A percentile compares a stretch with the other conserved stretches of the same genome.
Conservation (phyloP, 92 coral and sea anemone species). For the Zoanthus sansibaricus region DNA sequence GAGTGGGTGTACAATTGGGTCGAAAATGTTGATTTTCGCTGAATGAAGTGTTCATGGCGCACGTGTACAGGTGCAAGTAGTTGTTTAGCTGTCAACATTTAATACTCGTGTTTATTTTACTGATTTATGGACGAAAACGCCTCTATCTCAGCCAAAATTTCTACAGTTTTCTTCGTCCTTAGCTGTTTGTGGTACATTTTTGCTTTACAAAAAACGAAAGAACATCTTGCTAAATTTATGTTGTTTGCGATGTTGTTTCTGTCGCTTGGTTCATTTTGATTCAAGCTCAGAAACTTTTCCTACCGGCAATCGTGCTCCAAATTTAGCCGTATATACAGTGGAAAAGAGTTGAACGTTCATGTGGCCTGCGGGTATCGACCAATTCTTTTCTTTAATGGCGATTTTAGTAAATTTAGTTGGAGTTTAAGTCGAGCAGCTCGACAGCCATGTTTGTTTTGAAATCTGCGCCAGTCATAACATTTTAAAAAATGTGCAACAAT, state of each 20-base stretch:
- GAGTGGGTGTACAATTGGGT: slow-evolving; percentile 41
- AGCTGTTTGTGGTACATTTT: slow-evolving; percentile 20
- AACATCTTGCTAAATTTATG: slow-evolving; percentile 37
- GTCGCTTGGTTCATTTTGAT: slow-evolving; percentile 23
- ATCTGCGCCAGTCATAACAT: slow-evolving; percentile 2
- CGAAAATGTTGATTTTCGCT: slow-evolving; percentile 33
- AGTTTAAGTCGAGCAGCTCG: slow-evolving; percentile 1
- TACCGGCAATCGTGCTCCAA: slow-evolving; percentile 4
- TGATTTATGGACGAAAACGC: slow-evolving; percentile 2
- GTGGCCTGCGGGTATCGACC: slow-evolving; percentile 2
- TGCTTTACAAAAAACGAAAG: slow-evolving; percentile 3
- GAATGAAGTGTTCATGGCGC: slow-evolving; percentile 30
- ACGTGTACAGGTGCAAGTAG: slow-evolving; percentile 24
- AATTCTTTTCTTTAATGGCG: not conserved
- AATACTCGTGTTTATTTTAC: not conserved
- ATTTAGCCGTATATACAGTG: slow-evolving; percentile 10
- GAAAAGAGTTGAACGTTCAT: slow-evolving; percentile 7
- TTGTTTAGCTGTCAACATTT: slow-evolving; percentile 16
- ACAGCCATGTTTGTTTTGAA: slow-evolving; percentile 14
- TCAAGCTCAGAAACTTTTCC: slow-evolving; percentile 10
- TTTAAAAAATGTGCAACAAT: not conserved
- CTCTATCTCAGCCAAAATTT: slow-evolving; percentile 4
- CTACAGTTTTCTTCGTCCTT: slow-evolving; percentile 19
- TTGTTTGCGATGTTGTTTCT: slow-evolving; percentile 37
- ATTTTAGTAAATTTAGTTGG: not conserved